Base-by-base conservation (phyloP, 2,113 vertebrate species). In the Laterallus jamaicensis region DNA sequence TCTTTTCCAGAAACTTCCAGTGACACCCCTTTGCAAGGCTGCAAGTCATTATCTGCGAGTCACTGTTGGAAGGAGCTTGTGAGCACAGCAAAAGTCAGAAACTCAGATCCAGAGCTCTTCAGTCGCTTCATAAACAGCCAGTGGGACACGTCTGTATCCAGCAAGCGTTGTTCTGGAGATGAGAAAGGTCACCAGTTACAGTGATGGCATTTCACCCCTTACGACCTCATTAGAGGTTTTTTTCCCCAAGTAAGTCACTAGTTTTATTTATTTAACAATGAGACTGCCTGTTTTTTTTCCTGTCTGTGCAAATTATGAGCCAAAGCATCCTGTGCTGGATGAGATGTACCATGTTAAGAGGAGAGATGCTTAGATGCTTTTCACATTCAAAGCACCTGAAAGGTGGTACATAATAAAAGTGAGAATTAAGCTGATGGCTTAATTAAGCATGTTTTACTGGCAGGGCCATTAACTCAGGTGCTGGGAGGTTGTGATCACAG, bases 221-320 rank as follows among this genome's bases (percentile, higher is more conserved):
- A 2, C 21, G 66, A 77, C 93, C 89, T 95, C 93, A 85, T 92
- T 92, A 93, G 86, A 93, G 60, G 79, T 52, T 93, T 89, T 39
- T 74, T 85, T 44, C 42, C 56, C 56, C 56, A 24, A 80, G 78
- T 16, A 75, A 86, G 25, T 40, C 64, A 26, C 44, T 81, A 2
- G 55, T 60, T 78, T 85, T 78, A 84, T 58, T 90, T 69, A 84
- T 85, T 66, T 90, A 47, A 73, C 60, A 64, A 62, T 5, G 35
- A 60, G 31, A 44, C n/a, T 47, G 69, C 49, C 35, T 78, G 44
- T 35, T 49, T 20, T 64, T 37, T 1, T 8, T 42, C 83, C 28
- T 17, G 3, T 47, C 63, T 80, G 91, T 12, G 47, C 60, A 66
- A 85, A 90, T 54, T 4, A 17, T 0, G 12, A 74, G 67, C 55